A percentile compares a stretch with the other conserved stretches of the same genome.
These are phyloP conservation scores for Melanogrammus aeglefinus DNA, from an alignment of 2,797 vertebrate genomes.

Conservation along the genomic window DNA sequence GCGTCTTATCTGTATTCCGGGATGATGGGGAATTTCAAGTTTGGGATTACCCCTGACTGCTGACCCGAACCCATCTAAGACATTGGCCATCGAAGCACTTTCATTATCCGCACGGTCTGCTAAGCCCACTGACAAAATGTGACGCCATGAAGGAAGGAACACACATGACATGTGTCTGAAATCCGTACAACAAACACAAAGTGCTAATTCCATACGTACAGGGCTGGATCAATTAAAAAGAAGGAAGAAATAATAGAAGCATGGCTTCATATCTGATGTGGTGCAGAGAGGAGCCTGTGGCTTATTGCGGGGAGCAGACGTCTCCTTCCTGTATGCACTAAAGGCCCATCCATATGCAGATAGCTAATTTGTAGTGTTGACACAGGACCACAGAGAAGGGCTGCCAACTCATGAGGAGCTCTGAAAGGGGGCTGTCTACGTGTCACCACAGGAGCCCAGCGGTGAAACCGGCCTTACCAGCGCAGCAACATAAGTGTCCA, in stretches of 20 bases:
- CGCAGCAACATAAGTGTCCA: slow-evolving; percentile 68
- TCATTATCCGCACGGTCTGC: slow-evolving; percentile 49
- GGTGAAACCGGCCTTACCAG: slow-evolving; percentile 59
- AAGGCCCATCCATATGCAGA: slow-evolving; percentile 74
- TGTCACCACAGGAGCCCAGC: slow-evolving; percentile 65
- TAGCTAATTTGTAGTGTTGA: slow-evolving; percentile 72
- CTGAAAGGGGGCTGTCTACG: slow-evolving; percentile 63
- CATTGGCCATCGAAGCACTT: slow-evolving; percentile 36
- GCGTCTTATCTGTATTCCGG: slow-evolving; percentile 73
- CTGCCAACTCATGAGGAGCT: slow-evolving; percentile 56
- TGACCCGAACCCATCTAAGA: slow-evolving; percentile 61
- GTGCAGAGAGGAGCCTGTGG: slow-evolving; percentile 28
- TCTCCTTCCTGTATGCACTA: slow-evolving; percentile 67
- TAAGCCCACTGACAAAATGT: slow-evolving; percentile 34
- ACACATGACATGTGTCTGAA: neutral
- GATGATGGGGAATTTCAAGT: slow-evolving; percentile 71
- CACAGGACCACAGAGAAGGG: slow-evolving; percentile 58
- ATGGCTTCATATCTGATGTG: slow-evolving; percentile 36
- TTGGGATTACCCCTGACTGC: slow-evolving; percentile 72
- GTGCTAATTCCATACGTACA: neutral
- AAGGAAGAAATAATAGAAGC: neutral
- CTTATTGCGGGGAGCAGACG: slow-evolving; percentile 38
- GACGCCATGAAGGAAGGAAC: neutral
- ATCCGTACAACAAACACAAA: neutral
- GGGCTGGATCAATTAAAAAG: neutral